phyloP scores from a whole-genome alignment of 2,888 invertebrate genomes.

The Julus scanicus region DNA sequence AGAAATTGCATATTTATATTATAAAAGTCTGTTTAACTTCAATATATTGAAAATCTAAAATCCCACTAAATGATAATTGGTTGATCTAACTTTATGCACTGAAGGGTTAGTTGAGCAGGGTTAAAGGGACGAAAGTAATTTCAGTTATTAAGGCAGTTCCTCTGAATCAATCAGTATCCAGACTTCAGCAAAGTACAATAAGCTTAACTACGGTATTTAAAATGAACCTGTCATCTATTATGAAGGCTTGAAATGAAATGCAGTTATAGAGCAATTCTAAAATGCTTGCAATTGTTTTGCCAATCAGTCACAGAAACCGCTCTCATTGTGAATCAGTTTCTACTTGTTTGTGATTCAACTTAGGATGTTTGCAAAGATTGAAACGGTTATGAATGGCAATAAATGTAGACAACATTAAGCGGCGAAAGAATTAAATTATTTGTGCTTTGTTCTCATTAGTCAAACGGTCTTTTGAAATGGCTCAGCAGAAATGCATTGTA shows the following conservation, averaged over 20 bases:
- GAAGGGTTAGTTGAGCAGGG: no score
- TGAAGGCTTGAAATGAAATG: not conserved
- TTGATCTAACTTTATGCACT: no score
- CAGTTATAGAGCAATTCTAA: not conserved
- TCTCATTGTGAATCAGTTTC: not conserved
- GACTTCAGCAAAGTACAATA: no score
- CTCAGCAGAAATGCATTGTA: not conserved
- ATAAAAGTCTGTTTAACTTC: no score
- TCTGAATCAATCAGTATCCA: no score
- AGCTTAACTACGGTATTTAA: no score
- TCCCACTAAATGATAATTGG: no score
- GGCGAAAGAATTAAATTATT: not conserved
- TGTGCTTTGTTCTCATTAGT: conserved; percentile 25
- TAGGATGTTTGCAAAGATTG: not conserved
- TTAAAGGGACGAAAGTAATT: no score
- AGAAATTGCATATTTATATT: no score
- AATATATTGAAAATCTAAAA: no score
- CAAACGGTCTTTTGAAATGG: not conserved
- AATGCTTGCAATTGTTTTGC: not conserved
- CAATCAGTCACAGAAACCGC: not conserved
- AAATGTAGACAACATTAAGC: not conserved
- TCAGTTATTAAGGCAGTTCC: no score
- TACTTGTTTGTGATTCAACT: not conserved
- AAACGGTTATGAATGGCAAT: not conserved
- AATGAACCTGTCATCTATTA: not conserved